phyloP scores from a whole-genome alignment of 2,888 invertebrate genomes.

The Ceratothoa steindachneri region DNA sequence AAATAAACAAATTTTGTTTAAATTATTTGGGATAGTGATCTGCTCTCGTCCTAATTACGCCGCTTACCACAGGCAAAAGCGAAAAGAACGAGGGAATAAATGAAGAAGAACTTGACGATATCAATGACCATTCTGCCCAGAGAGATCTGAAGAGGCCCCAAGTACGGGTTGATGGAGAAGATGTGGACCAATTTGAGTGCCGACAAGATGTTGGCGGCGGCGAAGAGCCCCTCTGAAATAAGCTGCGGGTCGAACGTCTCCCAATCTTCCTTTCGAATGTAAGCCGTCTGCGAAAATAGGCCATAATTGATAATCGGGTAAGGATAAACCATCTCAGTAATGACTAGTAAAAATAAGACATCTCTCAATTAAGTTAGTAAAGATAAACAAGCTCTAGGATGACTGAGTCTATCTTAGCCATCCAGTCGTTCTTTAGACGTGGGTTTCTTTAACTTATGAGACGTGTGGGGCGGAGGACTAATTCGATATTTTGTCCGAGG shows the following conservation, averaged over 20 bases:
- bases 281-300: constrained; percentile 33
- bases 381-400: neutral
- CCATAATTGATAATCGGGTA: too few species aligned
- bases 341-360: too few species aligned
- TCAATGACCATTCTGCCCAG: constrained; percentile 57
- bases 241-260: constrained; percentile 59
- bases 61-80: constrained; percentile 86
- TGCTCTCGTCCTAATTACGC: too few species aligned
- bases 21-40: too few species aligned
- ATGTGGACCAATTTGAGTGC: constrained; percentile 78
- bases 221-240: constrained; percentile 57
- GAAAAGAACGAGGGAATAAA: constrained; percentile 80
- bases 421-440: too few species aligned
- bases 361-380: too few species aligned
- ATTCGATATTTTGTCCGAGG: too few species aligned
- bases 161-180: constrained; percentile 87
- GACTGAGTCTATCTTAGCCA: too few species aligned
- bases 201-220: constrained; percentile 58
- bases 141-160: constrained; percentile 73
- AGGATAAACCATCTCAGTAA: too few species aligned
- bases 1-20: too few species aligned
- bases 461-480: too few species aligned
- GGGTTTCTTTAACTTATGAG: too few species aligned
- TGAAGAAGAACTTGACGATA: constrained; percentile 87
- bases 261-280: constrained; percentile 58